These are phyloP conservation scores for Ianthella basta DNA, from an alignment of 37 sponge, comb jelly and placozoan species.

Conservation along the genomic window DNA sequence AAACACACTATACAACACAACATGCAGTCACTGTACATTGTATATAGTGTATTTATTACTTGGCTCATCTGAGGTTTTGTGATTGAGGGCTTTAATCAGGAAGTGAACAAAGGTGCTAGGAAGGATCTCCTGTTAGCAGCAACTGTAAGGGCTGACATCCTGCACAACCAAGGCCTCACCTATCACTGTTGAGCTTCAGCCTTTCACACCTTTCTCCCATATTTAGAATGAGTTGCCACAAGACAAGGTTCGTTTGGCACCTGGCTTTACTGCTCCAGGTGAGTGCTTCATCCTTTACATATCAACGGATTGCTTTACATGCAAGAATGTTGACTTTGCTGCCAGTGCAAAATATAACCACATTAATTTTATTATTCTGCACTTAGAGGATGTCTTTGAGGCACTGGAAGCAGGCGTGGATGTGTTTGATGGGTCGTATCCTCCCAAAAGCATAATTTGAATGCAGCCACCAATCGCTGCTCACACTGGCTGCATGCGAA, in stretches of 20 bases:
- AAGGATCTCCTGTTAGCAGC: neutral
- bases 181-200: too few species aligned
- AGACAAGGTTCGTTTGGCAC: constrained; percentile 64
- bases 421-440: constrained; percentile 73
- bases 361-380: too few species aligned
- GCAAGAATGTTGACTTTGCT: too few species aligned
- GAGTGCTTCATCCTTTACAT: neutral
- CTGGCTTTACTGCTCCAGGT: constrained; percentile 66
- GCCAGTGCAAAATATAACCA: too few species aligned
- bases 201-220: too few species aligned
- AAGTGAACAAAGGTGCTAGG: neutral
- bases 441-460: neutral
- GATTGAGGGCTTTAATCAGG: constrained; percentile 69
- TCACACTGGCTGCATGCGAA: too few species aligned
- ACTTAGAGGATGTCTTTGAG: constrained; percentile 59
- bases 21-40: too few species aligned
- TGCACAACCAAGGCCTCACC: neutral
- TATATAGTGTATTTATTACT: neutral
- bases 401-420: constrained; percentile 82
- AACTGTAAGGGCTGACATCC: neutral
- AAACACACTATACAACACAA: too few species aligned
- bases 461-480: too few species aligned
- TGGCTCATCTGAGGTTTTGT: constrained; percentile 57
- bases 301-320: neutral
- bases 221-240: constrained; percentile 41